Evolutionary conservation across 1,140 invertebrate genomes (phyloP).

Genomic region (Zaprionus nigranus): DNA sequence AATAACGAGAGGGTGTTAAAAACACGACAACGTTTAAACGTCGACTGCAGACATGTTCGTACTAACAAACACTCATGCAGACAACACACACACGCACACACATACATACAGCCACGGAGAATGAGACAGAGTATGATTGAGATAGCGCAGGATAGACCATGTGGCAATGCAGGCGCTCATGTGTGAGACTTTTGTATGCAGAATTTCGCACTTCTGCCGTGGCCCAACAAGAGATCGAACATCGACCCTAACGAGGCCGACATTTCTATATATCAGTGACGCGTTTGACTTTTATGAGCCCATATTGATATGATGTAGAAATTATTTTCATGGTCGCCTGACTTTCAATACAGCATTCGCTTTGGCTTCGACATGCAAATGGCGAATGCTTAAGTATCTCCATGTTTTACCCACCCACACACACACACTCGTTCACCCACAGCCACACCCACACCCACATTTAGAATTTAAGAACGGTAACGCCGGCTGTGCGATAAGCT

Average conservation of each 20-base stretch:
- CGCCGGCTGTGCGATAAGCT: constrained; percentile 62
- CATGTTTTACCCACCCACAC: not conserved
- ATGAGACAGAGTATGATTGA: not conserved
- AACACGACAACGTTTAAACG: constrained; percentile 40
- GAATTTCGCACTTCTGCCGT: constrained; percentile 40
- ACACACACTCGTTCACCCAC: not conserved
- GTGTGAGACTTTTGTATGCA: constrained; percentile 74
- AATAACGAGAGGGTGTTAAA: constrained; percentile 59
- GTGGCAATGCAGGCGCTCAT: constrained; percentile 50
- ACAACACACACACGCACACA: not conserved
- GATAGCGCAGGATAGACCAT: not conserved
- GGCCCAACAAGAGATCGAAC: constrained; percentile 1
- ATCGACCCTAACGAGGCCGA: constrained; percentile 20
- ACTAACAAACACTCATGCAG: constrained; percentile 1
- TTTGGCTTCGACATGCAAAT: constrained; percentile 60
- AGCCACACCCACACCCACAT: not conserved
- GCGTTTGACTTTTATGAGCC: constrained; percentile 75
- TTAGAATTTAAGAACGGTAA: constrained; percentile 40
- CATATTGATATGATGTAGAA: constrained; percentile 54
- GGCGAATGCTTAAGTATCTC: constrained; percentile 2
- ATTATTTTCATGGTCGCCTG: constrained; percentile 78
- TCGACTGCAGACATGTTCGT: constrained; percentile 46
- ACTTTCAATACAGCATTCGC: constrained; percentile 43
- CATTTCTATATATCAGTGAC: constrained; percentile 47
- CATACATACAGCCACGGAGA: not conserved